phyloP scores from a whole-genome alignment of 2,797 vertebrate genomes.

The Syndactyla subalaris region DNA sequence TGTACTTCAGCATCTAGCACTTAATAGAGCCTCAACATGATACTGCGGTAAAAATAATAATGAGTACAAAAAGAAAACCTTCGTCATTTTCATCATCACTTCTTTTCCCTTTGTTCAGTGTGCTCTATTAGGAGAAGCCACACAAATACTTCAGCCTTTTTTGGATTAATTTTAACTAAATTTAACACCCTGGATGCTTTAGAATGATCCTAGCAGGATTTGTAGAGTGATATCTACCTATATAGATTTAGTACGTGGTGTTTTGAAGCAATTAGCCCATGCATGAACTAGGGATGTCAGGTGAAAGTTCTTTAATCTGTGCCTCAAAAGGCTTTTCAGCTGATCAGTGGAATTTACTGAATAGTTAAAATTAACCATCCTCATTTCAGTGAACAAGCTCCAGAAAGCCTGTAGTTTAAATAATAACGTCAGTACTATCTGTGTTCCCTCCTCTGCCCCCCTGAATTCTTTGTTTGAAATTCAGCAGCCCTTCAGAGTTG shows the following conservation, averaged over 20 bases:
- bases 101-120: neutral
- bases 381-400: neutral
- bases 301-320: neutral
- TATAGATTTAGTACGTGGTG: neutral
- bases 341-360: slow-evolving; percentile 20
- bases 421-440: neutral
- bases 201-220: neutral
- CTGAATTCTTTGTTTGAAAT: neutral
- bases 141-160: neutral
- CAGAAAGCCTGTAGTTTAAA: neutral
- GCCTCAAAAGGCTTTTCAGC: slow-evolving; percentile 1
- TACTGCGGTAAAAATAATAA: neutral
- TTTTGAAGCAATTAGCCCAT: neutral
- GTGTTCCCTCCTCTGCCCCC: neutral
- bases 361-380: neutral
- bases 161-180: neutral
- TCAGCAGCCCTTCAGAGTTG: neutral
- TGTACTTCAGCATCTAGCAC: neutral
- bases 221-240: neutral
- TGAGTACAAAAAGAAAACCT: neutral
- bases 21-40: neutral
- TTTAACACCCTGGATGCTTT: neutral
- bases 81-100: neutral
- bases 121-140: neutral
- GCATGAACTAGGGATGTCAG: neutral